Evolutionary conservation across 2,113 vertebrate species (phyloP), one percentile per base, ranked within the genome.

Genomic region (Takifugu flavidus): DNA sequence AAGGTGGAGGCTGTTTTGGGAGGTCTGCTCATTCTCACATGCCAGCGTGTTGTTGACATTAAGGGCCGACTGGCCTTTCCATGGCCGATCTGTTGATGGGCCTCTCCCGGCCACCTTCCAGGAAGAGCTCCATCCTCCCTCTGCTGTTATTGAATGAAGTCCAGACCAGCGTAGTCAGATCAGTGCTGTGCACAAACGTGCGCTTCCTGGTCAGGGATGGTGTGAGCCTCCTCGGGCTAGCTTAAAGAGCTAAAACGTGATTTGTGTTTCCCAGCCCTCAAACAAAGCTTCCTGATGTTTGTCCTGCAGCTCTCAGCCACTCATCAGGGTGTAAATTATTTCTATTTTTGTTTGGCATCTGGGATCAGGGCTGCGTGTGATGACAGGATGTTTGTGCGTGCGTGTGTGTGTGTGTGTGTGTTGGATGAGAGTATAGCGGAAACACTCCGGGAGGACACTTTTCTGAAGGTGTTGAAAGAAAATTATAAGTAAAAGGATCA

Each of bases 41-140:
- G 51, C 74, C 69, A 0, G 72, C 74, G 71, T 52, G 69, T 69
- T 84, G 75, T 86, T 84, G 79, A 84, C 77, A 65, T 82, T 60
- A 86, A 79, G 20, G 20, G 20, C 20, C 20, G 20, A 20, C 20
- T 20, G 20, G 20, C 20, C 77, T 45, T 60, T 54, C 71, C 20
- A 20, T 20, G 74, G 74, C 68, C 65, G 75, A 67, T 69, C 34
- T 61, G 49, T 51, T 71, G 53, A 79, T 72, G 66, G 20, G 44
- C 45, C 59, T 44, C 43, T 25, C 3, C 44, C 72, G 72, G 74
- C 72, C 5, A 47, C 53, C 46, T 61, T 76, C 58, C 72, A 82
- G 65, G 75, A 84, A 50, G 14, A 53, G 55, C 77, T 20, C 20
- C 27, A 61, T 39, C 54, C 59, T 56, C 34, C 6, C 12, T 64